phyloP scores from a whole-genome alignment of 2,797 vertebrate species.

The Tarsius wallacei region DNA sequence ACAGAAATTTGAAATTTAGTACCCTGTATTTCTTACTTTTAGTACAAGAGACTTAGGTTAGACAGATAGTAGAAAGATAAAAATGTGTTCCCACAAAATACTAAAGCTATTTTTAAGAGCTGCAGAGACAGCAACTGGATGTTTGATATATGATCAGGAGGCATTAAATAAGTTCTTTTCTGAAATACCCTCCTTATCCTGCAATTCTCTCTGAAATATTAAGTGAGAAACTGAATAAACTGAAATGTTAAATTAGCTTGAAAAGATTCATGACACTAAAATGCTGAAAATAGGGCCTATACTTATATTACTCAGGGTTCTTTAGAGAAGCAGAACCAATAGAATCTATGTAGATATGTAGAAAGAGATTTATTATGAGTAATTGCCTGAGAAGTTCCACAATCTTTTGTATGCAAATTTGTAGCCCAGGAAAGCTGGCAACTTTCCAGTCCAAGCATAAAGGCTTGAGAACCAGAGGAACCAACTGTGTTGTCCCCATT shows the following conservation, averaged over 20 bases:
- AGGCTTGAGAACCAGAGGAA: background rate
- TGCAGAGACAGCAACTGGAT: background rate
- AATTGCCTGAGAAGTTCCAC: background rate
- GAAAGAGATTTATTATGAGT: background rate
- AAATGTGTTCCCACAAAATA: background rate
- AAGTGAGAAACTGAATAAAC: background rate
- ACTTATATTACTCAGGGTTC: background rate
- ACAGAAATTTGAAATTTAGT: background rate
- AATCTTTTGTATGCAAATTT: background rate
- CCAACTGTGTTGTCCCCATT: too few species aligned
- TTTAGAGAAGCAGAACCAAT: background rate
- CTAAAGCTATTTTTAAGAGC: background rate
- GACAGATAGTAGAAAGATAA: background rate
- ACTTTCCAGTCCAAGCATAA: background rate
- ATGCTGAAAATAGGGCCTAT: background rate
- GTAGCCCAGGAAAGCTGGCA: background rate
- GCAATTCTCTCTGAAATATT: background rate
- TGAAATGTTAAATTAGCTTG: background rate
- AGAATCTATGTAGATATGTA: background rate
- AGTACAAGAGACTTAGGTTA: background rate
- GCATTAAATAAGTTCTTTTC: background rate
- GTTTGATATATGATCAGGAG: background rate
- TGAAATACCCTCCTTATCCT: background rate
- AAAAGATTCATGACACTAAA: background rate
- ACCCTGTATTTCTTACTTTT: background rate